These are phyloP conservation scores for Synergus umbraculus DNA, from an alignment of 2,888 invertebrate genomes.

Conservation along the genomic window DNA sequence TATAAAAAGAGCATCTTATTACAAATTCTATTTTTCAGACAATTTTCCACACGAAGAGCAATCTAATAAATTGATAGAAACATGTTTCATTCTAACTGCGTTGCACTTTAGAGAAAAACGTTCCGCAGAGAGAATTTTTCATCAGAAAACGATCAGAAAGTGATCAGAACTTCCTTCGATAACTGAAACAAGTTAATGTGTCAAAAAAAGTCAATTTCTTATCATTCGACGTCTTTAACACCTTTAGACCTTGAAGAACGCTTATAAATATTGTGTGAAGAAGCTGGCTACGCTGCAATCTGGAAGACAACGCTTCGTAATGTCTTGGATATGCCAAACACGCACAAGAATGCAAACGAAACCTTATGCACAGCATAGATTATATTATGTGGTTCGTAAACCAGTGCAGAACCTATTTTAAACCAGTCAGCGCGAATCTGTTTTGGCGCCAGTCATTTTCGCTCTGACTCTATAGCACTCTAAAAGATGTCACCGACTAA, in stretches of 20 bases:
- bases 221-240: neutral
- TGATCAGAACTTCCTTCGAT: neutral
- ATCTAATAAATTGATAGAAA: neutral
- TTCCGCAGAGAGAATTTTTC: no score
- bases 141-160: no score
- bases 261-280: neutral
- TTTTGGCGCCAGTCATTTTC: conserved; percentile 40
- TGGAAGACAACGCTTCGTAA: neutral
- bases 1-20: neutral
- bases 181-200: neutral
- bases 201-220: neutral
- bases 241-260: neutral
- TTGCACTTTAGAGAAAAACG: no score
- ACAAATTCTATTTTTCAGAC: neutral
- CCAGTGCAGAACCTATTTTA: conserved; percentile 33
- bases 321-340: conserved; percentile 19
- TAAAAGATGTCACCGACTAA: neutral
- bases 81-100: no score
- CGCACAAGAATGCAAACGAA: neutral
- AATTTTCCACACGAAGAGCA: neutral
- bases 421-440: conserved; percentile 20
- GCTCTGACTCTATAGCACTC: neutral
- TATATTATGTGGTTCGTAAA: conserved; percentile 27
- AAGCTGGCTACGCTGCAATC: conserved; percentile 1
- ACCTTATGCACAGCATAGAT: conserved; percentile 2